Percentiles rank a stretch among this genome's conserved stretches.
Evolutionary conservation across 1,140 invertebrate genomes (phyloP).

Genomic region (Oncopeltus fasciatus): DNA sequence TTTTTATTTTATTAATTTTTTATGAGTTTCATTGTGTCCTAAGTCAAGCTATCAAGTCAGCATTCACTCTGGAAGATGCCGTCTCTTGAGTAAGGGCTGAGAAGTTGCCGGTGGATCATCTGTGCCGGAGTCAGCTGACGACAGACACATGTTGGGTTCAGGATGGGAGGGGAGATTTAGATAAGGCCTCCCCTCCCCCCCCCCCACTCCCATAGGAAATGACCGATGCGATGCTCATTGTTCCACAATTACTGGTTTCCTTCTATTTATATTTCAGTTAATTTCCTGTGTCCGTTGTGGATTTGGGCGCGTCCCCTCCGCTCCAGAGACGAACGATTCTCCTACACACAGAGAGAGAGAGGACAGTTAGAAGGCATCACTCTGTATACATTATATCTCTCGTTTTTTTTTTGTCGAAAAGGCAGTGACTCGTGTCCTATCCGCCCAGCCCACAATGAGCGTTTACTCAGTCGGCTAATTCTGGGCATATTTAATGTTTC

Average conservation of each 20-base stretch:
- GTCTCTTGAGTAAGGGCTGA: too few species aligned
- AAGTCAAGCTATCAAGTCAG: too few species aligned
- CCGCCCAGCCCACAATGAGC: constrained; percentile 4
- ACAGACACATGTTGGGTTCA: too few species aligned
- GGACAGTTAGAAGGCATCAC: neutral
- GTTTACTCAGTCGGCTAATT: neutral
- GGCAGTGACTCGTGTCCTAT: neutral
- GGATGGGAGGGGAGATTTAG: too few species aligned
- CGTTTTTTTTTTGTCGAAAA: neutral
- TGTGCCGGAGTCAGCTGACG: too few species aligned
- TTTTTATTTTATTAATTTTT: too few species aligned
- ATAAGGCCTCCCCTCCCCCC: too few species aligned
- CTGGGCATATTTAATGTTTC: neutral
- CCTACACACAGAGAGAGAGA: neutral
- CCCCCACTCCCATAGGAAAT: too few species aligned
- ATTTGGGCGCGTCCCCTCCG: constrained; percentile 10
- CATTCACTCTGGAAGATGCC: too few species aligned
- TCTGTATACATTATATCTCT: neutral
- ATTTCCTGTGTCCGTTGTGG: constrained; percentile 13
- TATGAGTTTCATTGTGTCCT: too few species aligned
- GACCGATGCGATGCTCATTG: constrained; percentile 8
- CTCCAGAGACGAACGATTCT: neutral
- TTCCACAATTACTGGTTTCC: constrained; percentile 20
- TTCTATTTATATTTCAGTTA: constrained; percentile 19
- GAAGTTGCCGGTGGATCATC: too few species aligned